A percentile compares a stretch with the other conserved stretches of the same genome.
Evolutionary conservation across 2,113 vertebrate genomes (phyloP).

Genomic region (Tragelaphus imberbis): DNA sequence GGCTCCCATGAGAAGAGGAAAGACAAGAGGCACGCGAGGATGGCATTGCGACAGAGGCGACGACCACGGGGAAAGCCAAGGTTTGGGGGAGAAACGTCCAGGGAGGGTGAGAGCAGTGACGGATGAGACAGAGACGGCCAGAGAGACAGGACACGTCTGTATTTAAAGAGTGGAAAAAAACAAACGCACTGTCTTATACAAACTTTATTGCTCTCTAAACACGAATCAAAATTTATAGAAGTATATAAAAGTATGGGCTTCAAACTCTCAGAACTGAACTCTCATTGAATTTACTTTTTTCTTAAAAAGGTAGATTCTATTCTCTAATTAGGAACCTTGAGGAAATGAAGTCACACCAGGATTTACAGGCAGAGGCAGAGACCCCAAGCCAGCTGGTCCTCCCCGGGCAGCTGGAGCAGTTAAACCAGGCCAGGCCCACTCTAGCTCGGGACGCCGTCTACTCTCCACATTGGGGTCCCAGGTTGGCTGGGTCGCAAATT

Average conservation of each 20-base stretch:
- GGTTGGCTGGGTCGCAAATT: background rate
- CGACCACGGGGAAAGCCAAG: background rate
- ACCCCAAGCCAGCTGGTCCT: background rate
- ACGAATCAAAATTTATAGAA: background rate
- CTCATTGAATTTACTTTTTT: background rate
- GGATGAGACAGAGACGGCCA: background rate
- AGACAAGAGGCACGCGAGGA: background rate
- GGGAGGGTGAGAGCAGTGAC: background rate
- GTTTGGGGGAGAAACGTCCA: background rate
- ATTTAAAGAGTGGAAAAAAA: background rate
- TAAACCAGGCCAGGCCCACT: background rate
- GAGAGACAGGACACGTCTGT: background rate
- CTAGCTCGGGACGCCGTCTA: fast-evolving
- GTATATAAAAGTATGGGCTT: background rate
- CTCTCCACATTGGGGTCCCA: background rate
- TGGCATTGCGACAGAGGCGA: too few species aligned
- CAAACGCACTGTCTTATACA: background rate
- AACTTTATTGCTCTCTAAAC: slow-evolving; percentile 51
- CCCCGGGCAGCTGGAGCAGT: background rate
- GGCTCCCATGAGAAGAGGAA: background rate
- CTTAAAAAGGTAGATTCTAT: background rate
- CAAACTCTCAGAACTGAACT: background rate
- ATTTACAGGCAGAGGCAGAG: background rate
- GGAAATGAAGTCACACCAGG: background rate
- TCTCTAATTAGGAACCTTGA: background rate